Conservation (phyloP, 2,113 vertebrate genomes). For the Pangasianodon hypophthalmus region DNA sequence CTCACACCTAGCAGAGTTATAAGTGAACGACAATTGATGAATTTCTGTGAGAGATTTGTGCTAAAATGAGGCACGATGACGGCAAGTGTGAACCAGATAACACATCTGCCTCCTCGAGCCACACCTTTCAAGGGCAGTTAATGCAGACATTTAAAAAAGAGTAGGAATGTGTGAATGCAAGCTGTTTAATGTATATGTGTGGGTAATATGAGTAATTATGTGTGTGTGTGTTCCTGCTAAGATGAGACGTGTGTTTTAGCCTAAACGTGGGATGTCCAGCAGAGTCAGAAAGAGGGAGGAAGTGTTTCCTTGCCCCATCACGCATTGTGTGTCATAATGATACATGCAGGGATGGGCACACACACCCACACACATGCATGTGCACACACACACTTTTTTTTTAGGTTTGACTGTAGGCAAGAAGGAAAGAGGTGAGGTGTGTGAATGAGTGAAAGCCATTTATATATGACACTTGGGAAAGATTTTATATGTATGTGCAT, state of each 20-base stretch:
- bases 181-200: conserved; percentile 26
- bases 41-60: neutral
- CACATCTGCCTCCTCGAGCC: conserved; percentile 26
- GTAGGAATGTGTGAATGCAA: conserved; percentile 16
- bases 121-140: neutral
- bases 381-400: neutral
- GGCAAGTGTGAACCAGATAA: conserved; percentile 5
- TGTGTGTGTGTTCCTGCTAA: conserved; percentile 16
- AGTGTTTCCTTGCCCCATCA: conserved; percentile 36
- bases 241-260: neutral
- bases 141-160: neutral
- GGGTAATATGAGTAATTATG: conserved; percentile 30
- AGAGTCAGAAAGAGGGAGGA: conserved; percentile 37
- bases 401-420: neutral
- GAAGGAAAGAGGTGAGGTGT: neutral
- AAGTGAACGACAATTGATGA: neutral
- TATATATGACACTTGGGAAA: neutral
- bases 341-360: neutral
- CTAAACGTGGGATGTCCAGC: conserved; percentile 37
- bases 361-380: neutral
- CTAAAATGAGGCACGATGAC: neutral
- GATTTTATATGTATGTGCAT: neutral
- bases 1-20: neutral
- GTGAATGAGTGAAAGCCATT: neutral
- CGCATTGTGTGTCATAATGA: conserved; percentile 41